Evolutionary conservation across 2,113 vertebrate genomes (phyloP).

Genomic region (Misgurnus mizolepis): DNA sequence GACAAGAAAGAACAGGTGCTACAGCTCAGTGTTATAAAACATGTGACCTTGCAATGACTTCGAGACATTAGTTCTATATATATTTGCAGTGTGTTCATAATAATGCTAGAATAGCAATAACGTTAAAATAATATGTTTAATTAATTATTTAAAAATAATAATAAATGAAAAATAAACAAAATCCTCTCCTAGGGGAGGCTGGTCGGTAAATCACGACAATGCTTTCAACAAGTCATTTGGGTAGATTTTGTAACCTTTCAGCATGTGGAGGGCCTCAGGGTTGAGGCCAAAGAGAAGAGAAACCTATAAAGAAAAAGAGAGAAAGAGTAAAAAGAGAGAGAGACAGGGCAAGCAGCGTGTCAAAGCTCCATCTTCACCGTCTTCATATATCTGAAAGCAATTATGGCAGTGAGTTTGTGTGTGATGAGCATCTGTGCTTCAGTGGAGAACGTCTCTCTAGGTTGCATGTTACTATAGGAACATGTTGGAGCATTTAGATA

Average conservation of each 20-base stretch:
- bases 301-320: constrained; percentile 44
- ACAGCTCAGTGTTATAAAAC: constrained; percentile 48
- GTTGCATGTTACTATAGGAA: constrained; percentile 48
- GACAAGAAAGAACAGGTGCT: constrained; percentile 73
- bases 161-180: not conserved
- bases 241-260: constrained; percentile 74
- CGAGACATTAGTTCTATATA: constrained; percentile 55
- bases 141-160: not conserved
- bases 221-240: constrained; percentile 71
- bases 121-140: not conserved
- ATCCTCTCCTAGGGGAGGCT: constrained; percentile 60
- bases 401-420: constrained; percentile 69
- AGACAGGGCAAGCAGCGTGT: constrained; percentile 38
- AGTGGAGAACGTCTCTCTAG: constrained; percentile 61
- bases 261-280: constrained; percentile 66
- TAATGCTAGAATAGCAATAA: not conserved
- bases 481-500: constrained; percentile 20
- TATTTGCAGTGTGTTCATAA: not conserved
- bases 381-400: constrained; percentile 68
- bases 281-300: constrained; percentile 67
- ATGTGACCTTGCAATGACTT: constrained; percentile 61
- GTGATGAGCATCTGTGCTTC: constrained; percentile 63
- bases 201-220: constrained; percentile 67
- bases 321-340: constrained; percentile 5
- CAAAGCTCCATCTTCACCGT: constrained; percentile 54